Base-by-base conservation (phyloP, 2,888 invertebrate species). In the Ennomos fuscantarius region DNA sequence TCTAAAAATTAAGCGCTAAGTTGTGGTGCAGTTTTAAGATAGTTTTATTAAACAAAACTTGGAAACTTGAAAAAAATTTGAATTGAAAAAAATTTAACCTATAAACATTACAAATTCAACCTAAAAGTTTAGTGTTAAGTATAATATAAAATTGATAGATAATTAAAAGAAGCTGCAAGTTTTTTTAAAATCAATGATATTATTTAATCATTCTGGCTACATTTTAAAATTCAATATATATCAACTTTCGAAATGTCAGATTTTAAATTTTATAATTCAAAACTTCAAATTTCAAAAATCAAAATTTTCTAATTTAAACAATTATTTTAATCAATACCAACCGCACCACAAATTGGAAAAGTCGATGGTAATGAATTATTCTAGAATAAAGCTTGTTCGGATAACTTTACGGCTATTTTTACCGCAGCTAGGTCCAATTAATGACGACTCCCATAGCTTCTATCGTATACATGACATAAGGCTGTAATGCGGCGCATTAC, bases 401-500 rank as follows among this genome's bases (percentile, higher is more conserved):
- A 40, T 52, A 57, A 57, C 39, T 49, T 60, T 48, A 63, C 60
- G 55, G 51, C 35, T 61, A 66, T 56, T 35, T 67, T 76, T 74
- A 81, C 78, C 80, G 78, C 74, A 81, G 83, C 83, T 82, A 85
- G 82, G 82, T 83, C 82, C 84, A 82, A 80, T 82, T 83, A 55
- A 24, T 46, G 55, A 40, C 40, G 41, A 50, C 58, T 53, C 43
- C 79, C 77, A 77, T 82, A 83, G 90, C 84, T 70, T 75, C 82
- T 86, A 76, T 81, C 94, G 94, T 94, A 94, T 94, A 94, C 94
- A 94, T 94, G 93, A 93, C 92, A 93, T 94, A 94, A 94, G 94
- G 94, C 94, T 93, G 92, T 84, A 89, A 92, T 89, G 87, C 84
- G 60, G 55, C 55, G 84, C 88, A 91, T 90, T 88, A 89, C 91